Evolutionary conservation across 2,113 vertebrate genomes (phyloP).

Genomic region (Pygoscelis adeliae): DNA sequence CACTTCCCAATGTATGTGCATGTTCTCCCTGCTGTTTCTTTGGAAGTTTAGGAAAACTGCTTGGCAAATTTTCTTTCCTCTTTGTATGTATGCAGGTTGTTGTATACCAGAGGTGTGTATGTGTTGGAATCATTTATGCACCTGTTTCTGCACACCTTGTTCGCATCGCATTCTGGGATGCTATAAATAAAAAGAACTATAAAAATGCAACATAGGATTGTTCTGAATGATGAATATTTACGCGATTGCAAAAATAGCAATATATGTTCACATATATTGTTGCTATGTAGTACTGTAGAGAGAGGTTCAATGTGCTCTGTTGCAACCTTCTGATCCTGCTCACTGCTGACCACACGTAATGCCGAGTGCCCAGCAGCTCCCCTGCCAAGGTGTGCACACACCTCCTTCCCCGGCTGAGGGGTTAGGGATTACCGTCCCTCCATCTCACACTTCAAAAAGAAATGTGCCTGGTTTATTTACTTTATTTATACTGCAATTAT

Average conservation of each 20-base stretch:
- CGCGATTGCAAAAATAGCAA: background rate
- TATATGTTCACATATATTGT: background rate
- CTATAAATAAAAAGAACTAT: background rate
- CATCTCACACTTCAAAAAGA: background rate
- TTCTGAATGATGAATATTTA: background rate
- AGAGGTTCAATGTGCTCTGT: background rate
- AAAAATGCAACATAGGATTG: background rate
- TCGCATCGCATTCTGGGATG: background rate
- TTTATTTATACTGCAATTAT: background rate
- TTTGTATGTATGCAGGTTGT: background rate
- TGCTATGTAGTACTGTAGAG: background rate
- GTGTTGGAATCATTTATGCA: background rate
- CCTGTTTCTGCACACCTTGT: background rate
- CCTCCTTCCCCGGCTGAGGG: background rate
- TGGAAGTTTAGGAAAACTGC: background rate
- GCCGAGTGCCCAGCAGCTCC: background rate
- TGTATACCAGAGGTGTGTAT: background rate
- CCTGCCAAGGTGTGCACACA: accelerated
- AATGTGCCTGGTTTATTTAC: background rate
- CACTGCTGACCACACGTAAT: background rate
- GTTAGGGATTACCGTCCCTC: background rate
- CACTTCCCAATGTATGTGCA: accelerated
- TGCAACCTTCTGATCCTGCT: background rate
- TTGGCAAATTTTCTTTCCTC: background rate
- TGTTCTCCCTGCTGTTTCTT: background rate